Base-by-base conservation (phyloP, 2,113 vertebrate species). In the Sialia sialis region DNA sequence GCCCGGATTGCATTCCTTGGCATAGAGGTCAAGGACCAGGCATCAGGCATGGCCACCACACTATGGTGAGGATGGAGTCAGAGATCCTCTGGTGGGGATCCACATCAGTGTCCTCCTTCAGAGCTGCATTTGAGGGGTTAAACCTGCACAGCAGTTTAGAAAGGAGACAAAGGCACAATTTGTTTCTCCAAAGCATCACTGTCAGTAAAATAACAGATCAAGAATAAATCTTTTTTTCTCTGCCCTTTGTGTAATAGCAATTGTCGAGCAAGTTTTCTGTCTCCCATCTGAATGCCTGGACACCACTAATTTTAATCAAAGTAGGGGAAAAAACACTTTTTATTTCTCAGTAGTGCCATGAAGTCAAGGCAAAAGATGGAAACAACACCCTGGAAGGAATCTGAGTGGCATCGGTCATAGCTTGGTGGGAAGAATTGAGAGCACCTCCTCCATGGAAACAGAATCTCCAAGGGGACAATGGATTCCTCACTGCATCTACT, bases 381-480 rank as follows among this genome's bases (percentile, higher is more conserved):
- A 77, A 56, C 10, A 46, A 60, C 21, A 51, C 17, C 9, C 12
- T 16, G 16, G 20, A 63, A 63, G 20, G 34, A 22, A 22, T n/a
- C 52, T 18, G 56, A 59, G 30, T 32, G 32, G 25, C 54, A 43
- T 3, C 1, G 2, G 18, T 27, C 11, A 2, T 4, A 6, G 29
- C 22, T 67, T 44, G 27, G 9, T 54, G 10, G 27, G 23, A 58
- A 70, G 29, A 34, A 48, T 29, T 5, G 22, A 36, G 6, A 72
- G 44, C 16, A 67, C 9, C 32, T 68, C 6, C 20, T 34, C 0
- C 0, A 23, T 27, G 30, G 67, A 83, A 79, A 48, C 0, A 2
- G 58, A 39, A 76, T 39, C 48, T 72, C 75, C 36, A 16, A 4
- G 5, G 20, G 23, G 10, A 39, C 7, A 54, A 23, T 2, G 46